A percentile compares a stretch with the other conserved stretches of the same genome.
Conservation (phyloP, 2,113 vertebrate species). For the Zootoca vivipara region DNA sequence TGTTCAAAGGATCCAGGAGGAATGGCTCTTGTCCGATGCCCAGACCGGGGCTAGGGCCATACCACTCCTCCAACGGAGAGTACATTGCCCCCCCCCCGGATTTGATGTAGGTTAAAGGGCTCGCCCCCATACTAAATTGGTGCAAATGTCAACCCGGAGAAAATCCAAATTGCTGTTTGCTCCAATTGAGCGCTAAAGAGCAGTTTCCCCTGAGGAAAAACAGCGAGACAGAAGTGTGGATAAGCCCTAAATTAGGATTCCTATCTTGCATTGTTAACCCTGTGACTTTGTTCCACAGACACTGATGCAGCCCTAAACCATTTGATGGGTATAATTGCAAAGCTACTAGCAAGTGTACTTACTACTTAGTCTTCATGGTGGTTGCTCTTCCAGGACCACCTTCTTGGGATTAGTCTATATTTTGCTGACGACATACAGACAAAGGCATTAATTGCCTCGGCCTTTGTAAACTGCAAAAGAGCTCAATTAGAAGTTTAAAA, state of each 20-base stretch:
- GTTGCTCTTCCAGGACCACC: constrained; percentile 23
- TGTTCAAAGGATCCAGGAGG: no score
- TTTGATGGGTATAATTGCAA: not conserved
- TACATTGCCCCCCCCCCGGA: no score
- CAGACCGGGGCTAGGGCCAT: no score
- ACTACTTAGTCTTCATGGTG: constrained; percentile 23
- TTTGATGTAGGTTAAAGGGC: no score
- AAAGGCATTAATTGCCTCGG: constrained; percentile 69
- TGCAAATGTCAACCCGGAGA: no score
- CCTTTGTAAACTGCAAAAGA: constrained; percentile 59
- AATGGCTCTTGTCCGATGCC: no score
- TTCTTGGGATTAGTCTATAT: constrained; percentile 56
- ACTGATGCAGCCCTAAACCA: not conserved
- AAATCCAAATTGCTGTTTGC: no score
- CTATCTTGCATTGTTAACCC: not conserved
- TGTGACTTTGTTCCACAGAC: not conserved
- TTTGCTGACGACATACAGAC: constrained; percentile 57
- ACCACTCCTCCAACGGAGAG: no score
- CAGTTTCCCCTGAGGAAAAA: no score
- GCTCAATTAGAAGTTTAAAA: constrained; percentile 61
- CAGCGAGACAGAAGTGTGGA: no score
- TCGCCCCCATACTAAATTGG: no score
- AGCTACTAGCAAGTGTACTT: not conserved
- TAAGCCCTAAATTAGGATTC: not conserved
- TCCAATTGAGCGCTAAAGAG: no score